A percentile compares a stretch with the other conserved stretches of the same genome.
phyloP scores from a whole-genome alignment of 2,113 vertebrate species.

The Phaethon lepturus region DNA sequence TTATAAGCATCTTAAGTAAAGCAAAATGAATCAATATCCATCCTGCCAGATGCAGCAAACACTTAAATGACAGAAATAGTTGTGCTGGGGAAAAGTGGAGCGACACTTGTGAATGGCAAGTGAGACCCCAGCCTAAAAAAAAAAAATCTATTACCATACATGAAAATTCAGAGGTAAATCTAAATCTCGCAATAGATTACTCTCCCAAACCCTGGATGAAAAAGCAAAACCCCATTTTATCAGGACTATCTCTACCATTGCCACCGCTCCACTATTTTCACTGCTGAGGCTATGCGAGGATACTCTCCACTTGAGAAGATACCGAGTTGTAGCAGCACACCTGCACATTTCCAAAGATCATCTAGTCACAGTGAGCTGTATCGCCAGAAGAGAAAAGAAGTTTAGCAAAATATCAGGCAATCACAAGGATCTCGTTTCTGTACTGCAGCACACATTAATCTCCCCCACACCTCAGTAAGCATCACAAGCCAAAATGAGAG shows the following conservation, averaged over 20 bases:
- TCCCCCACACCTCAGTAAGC: neutral
- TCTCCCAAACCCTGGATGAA: neutral
- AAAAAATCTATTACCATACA: fast-evolving
- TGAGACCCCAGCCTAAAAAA: neutral
- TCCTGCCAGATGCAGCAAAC: neutral
- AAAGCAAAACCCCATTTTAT: neutral
- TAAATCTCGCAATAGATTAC: neutral
- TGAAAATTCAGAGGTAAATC: neutral
- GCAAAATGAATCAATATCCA: neutral
- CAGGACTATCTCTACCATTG: neutral
- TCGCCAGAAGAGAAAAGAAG: neutral
- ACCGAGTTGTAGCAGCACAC: fast-evolving
- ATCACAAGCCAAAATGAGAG: neutral
- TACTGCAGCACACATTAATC: neutral
- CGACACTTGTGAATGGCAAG: neutral
- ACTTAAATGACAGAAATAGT: neutral
- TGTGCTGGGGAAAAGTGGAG: fast-evolving
- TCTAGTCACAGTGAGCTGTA: neutral
- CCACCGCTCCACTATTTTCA: neutral
- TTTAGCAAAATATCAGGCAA: neutral
- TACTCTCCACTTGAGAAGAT: neutral
- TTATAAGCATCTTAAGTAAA: neutral
- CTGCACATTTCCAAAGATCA: neutral
- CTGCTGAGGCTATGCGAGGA: fast-evolving
- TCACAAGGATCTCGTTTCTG: neutral